Evolutionary conservation across 23 tunicate species (phyloP).

Genomic region (Trididemnum clinides): DNA sequence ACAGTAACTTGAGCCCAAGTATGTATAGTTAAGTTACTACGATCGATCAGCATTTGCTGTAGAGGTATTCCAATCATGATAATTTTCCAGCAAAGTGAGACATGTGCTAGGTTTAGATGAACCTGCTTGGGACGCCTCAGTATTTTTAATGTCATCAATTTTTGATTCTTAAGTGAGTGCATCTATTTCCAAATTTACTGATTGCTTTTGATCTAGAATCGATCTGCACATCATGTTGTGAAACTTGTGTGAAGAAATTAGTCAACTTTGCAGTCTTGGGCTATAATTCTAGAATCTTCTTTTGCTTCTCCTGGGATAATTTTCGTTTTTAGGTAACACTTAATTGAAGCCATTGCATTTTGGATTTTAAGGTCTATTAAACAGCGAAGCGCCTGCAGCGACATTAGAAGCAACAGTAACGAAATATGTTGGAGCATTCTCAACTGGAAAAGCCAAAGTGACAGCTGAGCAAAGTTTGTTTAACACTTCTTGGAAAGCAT

Average conservation of each 20-base stretch:
- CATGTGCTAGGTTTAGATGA: neutral
- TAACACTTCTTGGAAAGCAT: too few relatives aligned
- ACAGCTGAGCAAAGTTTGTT: too few relatives aligned
- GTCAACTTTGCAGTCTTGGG: conserved; percentile 15
- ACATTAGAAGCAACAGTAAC: too few relatives aligned
- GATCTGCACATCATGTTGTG: neutral
- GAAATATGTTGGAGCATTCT: too few relatives aligned
- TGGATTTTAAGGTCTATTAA: neutral
- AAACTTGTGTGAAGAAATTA: conserved; percentile 13
- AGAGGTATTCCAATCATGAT: neutral
- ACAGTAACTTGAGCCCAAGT: neutral
- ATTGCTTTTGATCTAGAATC: neutral
- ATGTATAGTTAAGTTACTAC: neutral
- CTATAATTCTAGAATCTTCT: neutral
- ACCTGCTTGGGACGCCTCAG: neutral
- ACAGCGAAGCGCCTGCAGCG: too few relatives aligned
- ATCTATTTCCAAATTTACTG: neutral
- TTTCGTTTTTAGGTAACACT: conserved; percentile 1
- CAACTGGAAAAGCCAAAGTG: too few relatives aligned
- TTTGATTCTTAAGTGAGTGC: neutral
- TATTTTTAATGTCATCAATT: neutral
- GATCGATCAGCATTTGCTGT: neutral
- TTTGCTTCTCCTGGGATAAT: neutral
- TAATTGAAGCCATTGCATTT: neutral
- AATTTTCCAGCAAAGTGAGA: neutral